Evolutionary conservation across 2,888 invertebrate genomes (phyloP).

Genomic region (Diaphora mendica): DNA sequence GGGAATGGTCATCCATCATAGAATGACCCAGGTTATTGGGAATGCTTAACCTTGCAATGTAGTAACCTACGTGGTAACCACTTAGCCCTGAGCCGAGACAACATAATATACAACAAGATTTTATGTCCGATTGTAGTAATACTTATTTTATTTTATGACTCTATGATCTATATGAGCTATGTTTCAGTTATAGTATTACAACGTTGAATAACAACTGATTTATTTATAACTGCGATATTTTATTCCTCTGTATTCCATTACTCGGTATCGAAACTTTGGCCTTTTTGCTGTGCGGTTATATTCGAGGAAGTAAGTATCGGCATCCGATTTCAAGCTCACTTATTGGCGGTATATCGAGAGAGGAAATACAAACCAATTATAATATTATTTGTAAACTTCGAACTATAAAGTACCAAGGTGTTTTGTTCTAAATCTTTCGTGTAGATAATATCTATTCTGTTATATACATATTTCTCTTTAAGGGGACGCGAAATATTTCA

Average conservation of each 20-base stretch:
- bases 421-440: neutral
- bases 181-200: neutral
- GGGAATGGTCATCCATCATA: too few relatives aligned
- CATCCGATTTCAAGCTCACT: conserved; percentile 15
- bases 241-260: conserved; percentile 14
- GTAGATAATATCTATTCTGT: neutral
- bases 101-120: neutral
- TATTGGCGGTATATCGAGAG: neutral
- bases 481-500: neutral
- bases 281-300: conserved; percentile 15
- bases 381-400: neutral
- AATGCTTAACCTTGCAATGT: too few relatives aligned
- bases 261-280: conserved; percentile 15
- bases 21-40: too few relatives aligned
- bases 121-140: neutral
- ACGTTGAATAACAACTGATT: conserved; percentile 4
- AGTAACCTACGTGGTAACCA: too few relatives aligned
- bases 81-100: too few relatives aligned
- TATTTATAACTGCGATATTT: conserved; percentile 20
- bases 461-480: neutral
- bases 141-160: neutral
- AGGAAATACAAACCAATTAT: conserved; percentile 1
- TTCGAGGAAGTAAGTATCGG: conserved; percentile 15
- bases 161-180: neutral
- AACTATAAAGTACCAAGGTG: neutral